Percentiles rank a stretch among this genome's conserved stretches.
Evolutionary conservation across 2,797 vertebrate genomes (phyloP).

Genomic region (Rhynchotus rufescens): DNA sequence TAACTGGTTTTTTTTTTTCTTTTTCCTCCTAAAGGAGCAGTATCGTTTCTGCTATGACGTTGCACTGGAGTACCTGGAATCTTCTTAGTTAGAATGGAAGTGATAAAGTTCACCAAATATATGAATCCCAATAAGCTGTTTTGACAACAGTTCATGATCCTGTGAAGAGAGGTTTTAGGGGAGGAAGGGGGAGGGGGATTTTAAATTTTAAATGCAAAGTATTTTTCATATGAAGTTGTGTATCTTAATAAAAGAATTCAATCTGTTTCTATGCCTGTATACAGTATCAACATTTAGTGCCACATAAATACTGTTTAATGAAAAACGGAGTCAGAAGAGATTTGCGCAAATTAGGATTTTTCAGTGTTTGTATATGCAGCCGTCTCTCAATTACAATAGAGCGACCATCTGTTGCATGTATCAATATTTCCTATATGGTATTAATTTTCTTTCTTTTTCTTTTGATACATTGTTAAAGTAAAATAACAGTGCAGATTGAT

Average conservation of each 20-base stretch:
- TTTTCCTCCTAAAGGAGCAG: constrained; percentile 86
- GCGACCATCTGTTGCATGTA: constrained; percentile 85
- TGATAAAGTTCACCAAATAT: constrained; percentile 60
- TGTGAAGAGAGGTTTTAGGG: constrained; percentile 81
- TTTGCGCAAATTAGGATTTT: constrained; percentile 66
- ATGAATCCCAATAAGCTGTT: constrained; percentile 63
- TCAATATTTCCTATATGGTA: constrained; percentile 75
- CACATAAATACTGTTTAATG: constrained; percentile 78
- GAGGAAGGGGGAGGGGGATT: constrained; percentile 73
- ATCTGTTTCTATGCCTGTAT: constrained; percentile 84
- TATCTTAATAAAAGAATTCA: constrained; percentile 84
- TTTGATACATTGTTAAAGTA: constrained; percentile 75
- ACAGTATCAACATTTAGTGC: constrained; percentile 82
- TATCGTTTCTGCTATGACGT: constrained; percentile 98
- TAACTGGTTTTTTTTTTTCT: not conserved
- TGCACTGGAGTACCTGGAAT: constrained; percentile 94
- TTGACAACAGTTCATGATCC: constrained; percentile 70
- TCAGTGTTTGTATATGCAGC: constrained; percentile 79
- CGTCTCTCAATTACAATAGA: constrained; percentile 73
- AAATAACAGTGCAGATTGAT: constrained; percentile 78
- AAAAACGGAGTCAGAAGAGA: constrained; percentile 67
- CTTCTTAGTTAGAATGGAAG: constrained; percentile 83
- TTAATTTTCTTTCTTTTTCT: constrained; percentile 52
- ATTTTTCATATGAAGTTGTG: constrained; percentile 88
- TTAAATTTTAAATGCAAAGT: constrained; percentile 84